Evolutionary conservation across 2,888 invertebrate genomes (phyloP), one percentile per base, ranked within the genome.

Genomic region (Panopea generosa): DNA sequence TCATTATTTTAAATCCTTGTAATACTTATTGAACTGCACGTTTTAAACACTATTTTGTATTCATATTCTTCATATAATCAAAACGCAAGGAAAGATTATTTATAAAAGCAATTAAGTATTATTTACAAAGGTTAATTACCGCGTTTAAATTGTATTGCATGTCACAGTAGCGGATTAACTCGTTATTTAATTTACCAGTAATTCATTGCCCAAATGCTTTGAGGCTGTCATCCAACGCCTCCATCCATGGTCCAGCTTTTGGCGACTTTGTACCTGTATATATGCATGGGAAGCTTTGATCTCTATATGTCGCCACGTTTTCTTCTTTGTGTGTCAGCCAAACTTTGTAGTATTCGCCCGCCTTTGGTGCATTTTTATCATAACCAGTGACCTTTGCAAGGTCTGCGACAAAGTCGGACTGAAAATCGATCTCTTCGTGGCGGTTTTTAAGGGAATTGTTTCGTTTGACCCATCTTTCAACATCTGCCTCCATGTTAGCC

Each of bases 141-240:
- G n/a, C n/a, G n/a, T n/a, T n/a, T n/a, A n/a, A n/a, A n/a, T n/a
- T n/a, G n/a, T n/a, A n/a, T n/a, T n/a, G n/a, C n/a, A n/a, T n/a
- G n/a, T n/a, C n/a, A n/a, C n/a, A n/a, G n/a, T n/a, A n/a, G n/a
- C n/a, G n/a, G n/a, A n/a, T n/a, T n/a, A n/a, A n/a, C n/a, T n/a
- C n/a, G n/a, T n/a, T n/a, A n/a, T n/a, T n/a, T n/a, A n/a, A n/a
- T n/a, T n/a, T n/a, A n/a, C n/a, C n/a, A n/a, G n/a, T n/a, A n/a
- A n/a, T n/a, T n/a, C n/a, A n/a, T n/a, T n/a, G n/a, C n/a, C n/a
- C 71, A 65, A 81, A 75, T 65, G 76, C 70, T 33, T 78, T 56
- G 59, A 81, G 45, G 45, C 74, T 50, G 57, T 84, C 77, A 75
- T 85, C 77, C 65, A 80, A 55, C 7, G 80, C 65, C 47, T 67